Conservation (phyloP, 2,888 invertebrate genomes). For the Tachystola acroxantha region DNA sequence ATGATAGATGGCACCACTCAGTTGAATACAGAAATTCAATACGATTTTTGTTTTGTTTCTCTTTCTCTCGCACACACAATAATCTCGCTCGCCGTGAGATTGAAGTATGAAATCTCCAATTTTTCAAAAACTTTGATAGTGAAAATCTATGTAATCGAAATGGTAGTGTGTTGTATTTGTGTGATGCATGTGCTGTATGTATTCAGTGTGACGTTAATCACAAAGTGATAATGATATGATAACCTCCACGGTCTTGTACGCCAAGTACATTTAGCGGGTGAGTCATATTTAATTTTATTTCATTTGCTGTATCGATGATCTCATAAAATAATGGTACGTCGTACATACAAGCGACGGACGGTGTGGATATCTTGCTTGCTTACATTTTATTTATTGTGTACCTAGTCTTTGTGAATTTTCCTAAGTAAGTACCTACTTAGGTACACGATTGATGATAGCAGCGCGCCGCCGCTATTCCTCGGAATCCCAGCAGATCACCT, state of each 20-base stretch:
- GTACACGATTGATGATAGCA: too few relatives aligned
- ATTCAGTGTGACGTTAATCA: slow-evolving; percentile 60
- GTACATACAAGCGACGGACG: too few relatives aligned
- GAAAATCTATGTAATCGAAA: too few relatives aligned
- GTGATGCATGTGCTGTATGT: slow-evolving; percentile 35
- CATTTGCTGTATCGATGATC: slow-evolving; percentile 76
- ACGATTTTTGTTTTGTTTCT: slow-evolving; percentile 52
- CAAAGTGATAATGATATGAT: slow-evolving; percentile 51
- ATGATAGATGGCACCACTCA: slow-evolving; percentile 54
- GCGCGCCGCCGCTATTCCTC: too few relatives aligned
- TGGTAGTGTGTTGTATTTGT: slow-evolving; percentile 14
- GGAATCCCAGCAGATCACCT: too few relatives aligned
- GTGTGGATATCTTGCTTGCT: neutral
- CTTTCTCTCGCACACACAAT: slow-evolving; percentile 39
- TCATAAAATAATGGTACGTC: slow-evolving; percentile 41
- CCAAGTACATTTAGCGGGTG: slow-evolving; percentile 63
- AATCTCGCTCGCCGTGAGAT: too few relatives aligned
- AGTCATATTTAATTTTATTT: slow-evolving; percentile 78
- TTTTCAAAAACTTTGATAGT: too few relatives aligned
- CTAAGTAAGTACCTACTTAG: too few relatives aligned
- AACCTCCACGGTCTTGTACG: slow-evolving; percentile 72
- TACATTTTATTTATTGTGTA: neutral
- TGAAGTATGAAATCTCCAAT: too few relatives aligned
- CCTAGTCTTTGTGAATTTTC: too few relatives aligned
- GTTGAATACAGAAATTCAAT: slow-evolving; percentile 53